Conservation (phyloP, 2,797 vertebrate genomes). For the Gymnopithys bicolor region DNA sequence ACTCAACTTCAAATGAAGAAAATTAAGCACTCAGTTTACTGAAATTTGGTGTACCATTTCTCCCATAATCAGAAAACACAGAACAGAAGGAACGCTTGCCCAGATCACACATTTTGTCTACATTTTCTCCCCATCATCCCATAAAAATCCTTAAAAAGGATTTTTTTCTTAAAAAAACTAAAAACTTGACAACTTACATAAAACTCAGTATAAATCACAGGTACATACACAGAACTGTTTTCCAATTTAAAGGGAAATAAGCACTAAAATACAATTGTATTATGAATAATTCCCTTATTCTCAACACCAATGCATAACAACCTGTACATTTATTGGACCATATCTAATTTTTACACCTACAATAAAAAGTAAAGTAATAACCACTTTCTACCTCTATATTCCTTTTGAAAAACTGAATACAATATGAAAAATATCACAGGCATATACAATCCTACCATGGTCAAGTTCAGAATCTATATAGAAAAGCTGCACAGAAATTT, state of each 20-base stretch:
- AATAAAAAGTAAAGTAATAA: not conserved
- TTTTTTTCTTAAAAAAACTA: not conserved
- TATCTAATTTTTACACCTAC: not conserved
- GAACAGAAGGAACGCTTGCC: not conserved
- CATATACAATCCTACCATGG: not conserved
- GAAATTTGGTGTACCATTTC: not conserved
- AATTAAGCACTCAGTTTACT: not conserved
- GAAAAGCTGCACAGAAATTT: not conserved
- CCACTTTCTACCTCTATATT: not conserved
- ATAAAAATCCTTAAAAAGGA: not conserved
- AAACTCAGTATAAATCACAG: not conserved
- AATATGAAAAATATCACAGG: not conserved
- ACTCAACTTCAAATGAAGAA: slow-evolving; percentile 2
- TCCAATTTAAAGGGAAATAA: not conserved
- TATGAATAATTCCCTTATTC: not conserved
- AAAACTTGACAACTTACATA: not conserved
- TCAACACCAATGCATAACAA: not conserved
- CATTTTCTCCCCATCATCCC: not conserved
- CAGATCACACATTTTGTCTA: not conserved
- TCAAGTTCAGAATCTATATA: not conserved
- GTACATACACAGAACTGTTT: not conserved
- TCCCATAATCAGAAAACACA: not conserved
- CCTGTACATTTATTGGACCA: not conserved
- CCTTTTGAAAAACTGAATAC: not conserved
- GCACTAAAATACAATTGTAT: not conserved